phyloP scores from a whole-genome alignment of 2,888 invertebrate genomes.

The Diarsia brunnea region DNA sequence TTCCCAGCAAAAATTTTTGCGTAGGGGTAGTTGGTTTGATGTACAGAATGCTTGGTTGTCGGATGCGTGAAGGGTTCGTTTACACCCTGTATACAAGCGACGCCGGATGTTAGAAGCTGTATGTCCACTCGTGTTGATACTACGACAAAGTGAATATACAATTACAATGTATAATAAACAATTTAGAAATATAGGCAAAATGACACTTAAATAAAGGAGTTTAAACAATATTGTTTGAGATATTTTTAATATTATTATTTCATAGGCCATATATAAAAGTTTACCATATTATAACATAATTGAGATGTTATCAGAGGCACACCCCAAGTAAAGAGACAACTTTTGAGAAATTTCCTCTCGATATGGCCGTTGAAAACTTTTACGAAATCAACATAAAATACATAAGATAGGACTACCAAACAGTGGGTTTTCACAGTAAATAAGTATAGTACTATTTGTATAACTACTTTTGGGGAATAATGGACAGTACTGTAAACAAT shows the following conservation, averaged over 20 bases:
- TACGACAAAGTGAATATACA: background rate
- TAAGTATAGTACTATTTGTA: background rate
- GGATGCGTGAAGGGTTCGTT: too few species aligned
- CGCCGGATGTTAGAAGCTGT: background rate
- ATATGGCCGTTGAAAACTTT: background rate
- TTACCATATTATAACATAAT: background rate
- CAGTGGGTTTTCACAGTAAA: background rate
- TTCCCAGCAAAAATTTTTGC: too few species aligned
- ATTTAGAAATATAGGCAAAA: background rate
- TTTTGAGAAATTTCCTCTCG: background rate
- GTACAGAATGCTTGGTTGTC: too few species aligned
- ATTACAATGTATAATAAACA: background rate
- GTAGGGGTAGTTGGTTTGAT: too few species aligned
- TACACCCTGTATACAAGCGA: background rate
- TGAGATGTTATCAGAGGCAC: background rate
- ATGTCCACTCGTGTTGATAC: background rate
- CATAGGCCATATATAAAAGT: fast-evolving
- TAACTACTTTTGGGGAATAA: too few species aligned
- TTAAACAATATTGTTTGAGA: too few species aligned
- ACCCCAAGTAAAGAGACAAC: background rate
- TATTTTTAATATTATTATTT: too few species aligned
- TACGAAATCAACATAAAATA: background rate
- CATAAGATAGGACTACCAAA: background rate
- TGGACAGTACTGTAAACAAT: too few species aligned
- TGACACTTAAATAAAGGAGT: background rate